phyloP scores from a whole-genome alignment of 2,113 vertebrate genomes.

The Clarias gariepinus region DNA sequence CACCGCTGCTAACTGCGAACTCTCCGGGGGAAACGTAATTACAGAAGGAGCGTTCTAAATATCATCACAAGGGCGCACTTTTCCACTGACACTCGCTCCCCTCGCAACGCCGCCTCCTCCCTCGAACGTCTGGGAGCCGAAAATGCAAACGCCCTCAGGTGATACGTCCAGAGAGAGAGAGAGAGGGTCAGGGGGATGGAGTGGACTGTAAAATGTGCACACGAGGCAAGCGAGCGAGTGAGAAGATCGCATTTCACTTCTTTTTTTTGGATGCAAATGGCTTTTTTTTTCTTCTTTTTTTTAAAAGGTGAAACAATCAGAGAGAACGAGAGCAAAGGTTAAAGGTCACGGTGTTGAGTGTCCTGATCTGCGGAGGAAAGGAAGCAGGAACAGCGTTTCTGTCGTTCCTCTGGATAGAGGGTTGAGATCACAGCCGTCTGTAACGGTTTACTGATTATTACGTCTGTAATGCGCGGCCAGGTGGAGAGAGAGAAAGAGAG shows the following conservation, averaged over 20 bases:
- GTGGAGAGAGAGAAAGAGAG: neutral
- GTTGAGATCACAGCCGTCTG: slow-evolving; percentile 68
- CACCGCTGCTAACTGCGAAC: slow-evolving; percentile 97
- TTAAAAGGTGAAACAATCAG: neutral
- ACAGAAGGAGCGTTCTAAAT: slow-evolving; percentile 99
- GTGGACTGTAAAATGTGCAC: slow-evolving; percentile 29
- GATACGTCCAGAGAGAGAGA: slow-evolving; percentile 17
- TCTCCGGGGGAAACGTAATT: slow-evolving; percentile 99
- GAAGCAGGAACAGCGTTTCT: slow-evolving; percentile 39
- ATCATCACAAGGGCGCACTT: slow-evolving; percentile 92
- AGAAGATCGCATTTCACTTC: neutral
- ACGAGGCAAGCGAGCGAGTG: neutral
- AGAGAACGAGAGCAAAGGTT: neutral
- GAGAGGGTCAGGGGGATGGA: slow-evolving; percentile 29
- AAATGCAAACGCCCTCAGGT: slow-evolving; percentile 58
- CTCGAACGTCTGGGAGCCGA: slow-evolving; percentile 53
- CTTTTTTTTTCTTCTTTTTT: too few species aligned
- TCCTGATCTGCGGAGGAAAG: neutral
- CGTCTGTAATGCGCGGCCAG: slow-evolving; percentile 55
- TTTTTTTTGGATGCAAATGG: neutral
- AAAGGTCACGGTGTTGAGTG: slow-evolving; percentile 16
- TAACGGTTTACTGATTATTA: slow-evolving; percentile 85
- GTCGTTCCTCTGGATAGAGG: slow-evolving; percentile 50
- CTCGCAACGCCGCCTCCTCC: slow-evolving; percentile 58
- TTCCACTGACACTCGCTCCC: slow-evolving; percentile 85